Conservation (phyloP, 1,140 invertebrate genomes). For the Drosophila ogumai region DNA sequence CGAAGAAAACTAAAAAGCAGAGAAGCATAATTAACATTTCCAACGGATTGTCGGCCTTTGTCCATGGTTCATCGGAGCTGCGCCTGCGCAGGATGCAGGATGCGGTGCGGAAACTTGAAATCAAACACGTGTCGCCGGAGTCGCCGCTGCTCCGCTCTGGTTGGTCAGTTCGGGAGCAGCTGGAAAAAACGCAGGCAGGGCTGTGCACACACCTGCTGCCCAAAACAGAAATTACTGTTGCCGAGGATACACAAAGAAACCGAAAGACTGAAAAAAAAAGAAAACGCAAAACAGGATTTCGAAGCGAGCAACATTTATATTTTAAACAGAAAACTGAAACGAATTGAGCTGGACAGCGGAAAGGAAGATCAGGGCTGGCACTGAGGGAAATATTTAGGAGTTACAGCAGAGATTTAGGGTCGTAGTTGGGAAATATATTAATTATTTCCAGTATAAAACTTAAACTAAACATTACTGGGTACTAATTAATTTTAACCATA, state of each 20-base stretch:
- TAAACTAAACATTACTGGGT: too few relatives aligned
- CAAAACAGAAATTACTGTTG: conserved; percentile 72
- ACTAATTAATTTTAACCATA: neutral
- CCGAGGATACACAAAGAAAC: conserved; percentile 38
- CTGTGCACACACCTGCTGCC: conserved; percentile 70
- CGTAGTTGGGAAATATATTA: neutral
- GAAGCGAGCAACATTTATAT: conserved; percentile 65
- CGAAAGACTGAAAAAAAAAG: neutral
- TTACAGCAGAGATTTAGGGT: neutral
- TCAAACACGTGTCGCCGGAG: conserved; percentile 75
- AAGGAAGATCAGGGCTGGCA: conserved; percentile 5
- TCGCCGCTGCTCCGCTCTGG: conserved; percentile 60
- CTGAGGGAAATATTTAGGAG: neutral
- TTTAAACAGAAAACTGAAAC: conserved; percentile 51
- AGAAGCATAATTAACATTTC: conserved; percentile 75
- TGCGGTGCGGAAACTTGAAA: conserved; percentile 76
- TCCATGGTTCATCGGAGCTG: conserved; percentile 29
- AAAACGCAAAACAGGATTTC: conserved; percentile 71
- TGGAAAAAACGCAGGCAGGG: conserved; percentile 41
- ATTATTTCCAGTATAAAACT: neutral
- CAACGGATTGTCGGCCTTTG: conserved; percentile 48
- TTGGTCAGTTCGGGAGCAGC: conserved; percentile 67
- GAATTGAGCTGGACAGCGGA: conserved; percentile 4
- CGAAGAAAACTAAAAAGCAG: conserved; percentile 39
- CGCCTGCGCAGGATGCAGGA: conserved; percentile 65